Percentiles rank a stretch among this genome's conserved stretches.
phyloP scores from a whole-genome alignment of 1,140 invertebrate species.

The Stegodyphus dumicola region DNA sequence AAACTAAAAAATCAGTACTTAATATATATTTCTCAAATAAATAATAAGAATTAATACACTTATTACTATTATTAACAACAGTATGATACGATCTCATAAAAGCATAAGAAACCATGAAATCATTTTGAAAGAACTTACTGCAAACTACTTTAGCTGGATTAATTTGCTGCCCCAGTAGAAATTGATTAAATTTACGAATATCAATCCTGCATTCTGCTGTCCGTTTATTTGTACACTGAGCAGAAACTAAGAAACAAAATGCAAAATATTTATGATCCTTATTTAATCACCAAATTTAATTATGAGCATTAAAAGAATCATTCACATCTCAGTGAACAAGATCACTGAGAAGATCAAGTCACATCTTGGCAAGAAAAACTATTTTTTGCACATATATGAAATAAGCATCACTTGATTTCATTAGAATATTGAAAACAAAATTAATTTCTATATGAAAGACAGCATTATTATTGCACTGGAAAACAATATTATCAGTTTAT shows the following conservation, averaged over 20 bases:
- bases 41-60: no score
- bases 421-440: neutral
- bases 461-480: no score
- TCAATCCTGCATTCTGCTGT: slow-evolving; percentile 71
- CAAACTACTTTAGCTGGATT: slow-evolving; percentile 74
- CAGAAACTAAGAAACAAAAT: slow-evolving; percentile 46
- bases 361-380: neutral
- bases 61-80: no score
- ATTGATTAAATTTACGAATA: slow-evolving; percentile 72
- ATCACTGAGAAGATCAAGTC: no score
- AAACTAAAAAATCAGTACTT: no score
- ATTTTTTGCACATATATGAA: neutral
- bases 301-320: neutral
- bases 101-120: neutral
- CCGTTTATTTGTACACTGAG: slow-evolving; percentile 7
- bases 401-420: neutral
- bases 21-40: no score
- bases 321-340: neutral
- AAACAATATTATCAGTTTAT: no score
- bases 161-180: slow-evolving; percentile 73
- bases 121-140: slow-evolving; percentile 67
- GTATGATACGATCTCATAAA: no score
- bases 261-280: neutral
- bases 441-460: neutral
- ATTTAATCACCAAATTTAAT: neutral